A percentile compares a stretch with the other conserved stretches of the same genome.
Conservation (phyloP, 2,888 invertebrate species). For the Lithosia quadra region DNA sequence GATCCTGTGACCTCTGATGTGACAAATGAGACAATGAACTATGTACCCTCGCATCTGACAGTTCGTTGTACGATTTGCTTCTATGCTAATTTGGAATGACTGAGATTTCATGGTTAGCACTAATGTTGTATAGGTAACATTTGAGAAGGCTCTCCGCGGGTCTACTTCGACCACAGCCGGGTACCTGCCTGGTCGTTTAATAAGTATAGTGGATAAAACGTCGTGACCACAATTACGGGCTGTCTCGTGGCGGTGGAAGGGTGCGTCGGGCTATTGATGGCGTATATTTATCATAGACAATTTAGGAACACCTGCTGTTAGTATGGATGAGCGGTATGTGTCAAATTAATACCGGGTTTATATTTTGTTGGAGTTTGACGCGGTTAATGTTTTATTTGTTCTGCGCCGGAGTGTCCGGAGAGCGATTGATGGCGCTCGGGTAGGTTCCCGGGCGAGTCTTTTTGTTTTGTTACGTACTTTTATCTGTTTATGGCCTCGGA, state of each 20-base stretch:
- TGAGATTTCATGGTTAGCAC: conserved; percentile 39
- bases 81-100: conserved; percentile 41
- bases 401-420: conserved; percentile 28
- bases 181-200: conserved; percentile 44
- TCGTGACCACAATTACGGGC: conserved; percentile 73
- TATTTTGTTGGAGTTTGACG: conserved; percentile 60
- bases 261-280: conserved; percentile 78
- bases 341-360: conserved; percentile 73
- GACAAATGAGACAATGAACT: too few species aligned
- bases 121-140: conserved; percentile 27
- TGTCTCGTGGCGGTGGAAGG: conserved; percentile 69
- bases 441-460: conserved; percentile 47
- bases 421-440: conserved; percentile 55
- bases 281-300: conserved; percentile 81
- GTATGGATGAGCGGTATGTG: conserved; percentile 71
- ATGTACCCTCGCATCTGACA: background rate
- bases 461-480: conserved; percentile 40
- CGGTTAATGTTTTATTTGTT: conserved; percentile 68
- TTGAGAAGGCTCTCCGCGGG: conserved; percentile 21
- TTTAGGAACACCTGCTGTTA: conserved; percentile 84
- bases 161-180: conserved; percentile 16
- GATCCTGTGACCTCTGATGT: too few species aligned
- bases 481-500: conserved; percentile 38
- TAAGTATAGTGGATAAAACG: conserved; percentile 56
- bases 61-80: conserved; percentile 36